These are phyloP conservation scores for Pavo muticus DNA, from an alignment of 2,113 vertebrate genomes.

Conservation along the genomic window DNA sequence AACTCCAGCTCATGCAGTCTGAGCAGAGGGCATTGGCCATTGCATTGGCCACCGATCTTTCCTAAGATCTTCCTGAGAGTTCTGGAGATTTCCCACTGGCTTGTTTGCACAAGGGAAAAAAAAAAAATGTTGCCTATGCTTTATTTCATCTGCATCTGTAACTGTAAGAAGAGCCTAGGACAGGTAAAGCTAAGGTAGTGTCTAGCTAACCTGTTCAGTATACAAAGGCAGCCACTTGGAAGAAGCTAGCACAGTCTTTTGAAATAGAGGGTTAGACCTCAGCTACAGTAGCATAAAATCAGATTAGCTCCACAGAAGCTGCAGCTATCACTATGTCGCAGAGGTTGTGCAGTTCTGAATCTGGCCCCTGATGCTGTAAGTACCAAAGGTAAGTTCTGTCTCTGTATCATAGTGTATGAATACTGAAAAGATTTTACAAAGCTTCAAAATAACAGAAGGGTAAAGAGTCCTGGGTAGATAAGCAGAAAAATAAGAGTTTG, in stretches of 20 bases:
- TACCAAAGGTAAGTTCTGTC: constrained; percentile 1
- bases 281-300: constrained; percentile 21
- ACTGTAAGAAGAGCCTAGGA: neutral
- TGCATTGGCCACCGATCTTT: neutral
- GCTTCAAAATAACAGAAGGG: constrained; percentile 24
- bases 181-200: neutral
- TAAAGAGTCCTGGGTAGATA: neutral
- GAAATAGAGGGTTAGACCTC: constrained; percentile 32
- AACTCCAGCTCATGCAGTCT: neutral
- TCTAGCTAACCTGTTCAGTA: neutral
- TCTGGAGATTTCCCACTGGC: neutral
- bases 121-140: neutral
- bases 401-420: neutral
- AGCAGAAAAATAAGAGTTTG: neutral
- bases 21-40: neutral
- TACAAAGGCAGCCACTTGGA: neutral
- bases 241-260: neutral
- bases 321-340: neutral
- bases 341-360: neutral
- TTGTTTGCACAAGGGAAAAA: neutral
- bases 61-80: neutral
- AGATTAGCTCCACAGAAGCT: constrained; percentile 15
- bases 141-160: neutral
- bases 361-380: neutral
- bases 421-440: constrained; percentile 7